A percentile compares a stretch with the other conserved stretches of the same genome.
Conservation (phyloP, 2,797 vertebrate species). For the Kryptopterus vitreolus region DNA sequence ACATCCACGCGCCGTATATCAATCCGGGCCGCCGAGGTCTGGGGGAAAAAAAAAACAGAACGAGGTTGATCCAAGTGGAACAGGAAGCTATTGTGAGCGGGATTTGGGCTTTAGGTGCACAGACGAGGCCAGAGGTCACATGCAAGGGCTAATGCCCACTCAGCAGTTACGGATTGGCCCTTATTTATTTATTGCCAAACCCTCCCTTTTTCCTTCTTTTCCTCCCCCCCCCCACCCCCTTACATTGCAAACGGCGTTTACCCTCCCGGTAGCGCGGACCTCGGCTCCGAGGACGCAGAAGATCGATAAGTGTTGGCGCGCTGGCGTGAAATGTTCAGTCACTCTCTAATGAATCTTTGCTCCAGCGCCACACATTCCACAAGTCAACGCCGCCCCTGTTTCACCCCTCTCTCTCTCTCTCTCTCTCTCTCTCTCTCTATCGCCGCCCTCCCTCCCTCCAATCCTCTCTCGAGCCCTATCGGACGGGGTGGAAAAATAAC, state of each 20-base stretch:
- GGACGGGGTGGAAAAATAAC: slow-evolving; percentile 58
- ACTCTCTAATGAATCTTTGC: slow-evolving; percentile 79
- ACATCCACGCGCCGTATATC: slow-evolving; percentile 63
- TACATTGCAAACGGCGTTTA: slow-evolving; percentile 19
- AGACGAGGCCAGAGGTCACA: slow-evolving; percentile 75
- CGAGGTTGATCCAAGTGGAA: slow-evolving; percentile 78
- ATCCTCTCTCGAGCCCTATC: slow-evolving; percentile 35
- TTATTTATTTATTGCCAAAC: slow-evolving; percentile 29
- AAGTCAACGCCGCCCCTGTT: slow-evolving; percentile 69
- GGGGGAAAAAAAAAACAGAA: slow-evolving; percentile 56
- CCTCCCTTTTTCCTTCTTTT: slow-evolving; percentile 33
- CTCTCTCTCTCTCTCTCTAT: slow-evolving; percentile 50
- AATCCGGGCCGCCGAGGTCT: slow-evolving; percentile 71
- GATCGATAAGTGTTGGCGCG: slow-evolving; percentile 72
- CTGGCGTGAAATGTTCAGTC: slow-evolving; percentile 71
- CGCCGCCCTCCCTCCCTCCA: slow-evolving; percentile 8
- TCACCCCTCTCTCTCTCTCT: slow-evolving; percentile 35
- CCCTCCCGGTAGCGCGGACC: slow-evolving; percentile 62
- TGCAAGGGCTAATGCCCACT: slow-evolving; percentile 79
- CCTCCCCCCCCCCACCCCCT: no score
- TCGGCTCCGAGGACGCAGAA: slow-evolving; percentile 54
- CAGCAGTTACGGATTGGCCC: slow-evolving; percentile 75
- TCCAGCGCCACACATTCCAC: slow-evolving; percentile 77
- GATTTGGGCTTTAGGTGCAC: slow-evolving; percentile 81
- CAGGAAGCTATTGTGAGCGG: slow-evolving; percentile 83